Percentiles rank a stretch among this genome's conserved stretches.
Evolutionary conservation across 2,113 vertebrate genomes (phyloP).

Genomic region (Eleginops maclovinus): DNA sequence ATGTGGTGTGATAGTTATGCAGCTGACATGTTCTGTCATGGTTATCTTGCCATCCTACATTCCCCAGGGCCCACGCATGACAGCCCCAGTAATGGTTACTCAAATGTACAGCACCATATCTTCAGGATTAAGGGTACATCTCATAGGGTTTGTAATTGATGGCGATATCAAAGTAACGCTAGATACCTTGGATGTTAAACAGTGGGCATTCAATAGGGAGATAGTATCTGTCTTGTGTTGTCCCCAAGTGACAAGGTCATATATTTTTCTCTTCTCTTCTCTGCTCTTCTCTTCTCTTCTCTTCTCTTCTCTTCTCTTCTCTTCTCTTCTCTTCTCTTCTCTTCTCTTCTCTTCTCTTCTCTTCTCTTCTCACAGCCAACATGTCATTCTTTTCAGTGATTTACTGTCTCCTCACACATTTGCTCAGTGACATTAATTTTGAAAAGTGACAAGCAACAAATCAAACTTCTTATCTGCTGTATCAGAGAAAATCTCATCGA

Average conservation of each 20-base stretch:
- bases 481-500: constrained; percentile 52
- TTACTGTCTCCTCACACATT: constrained; percentile 42
- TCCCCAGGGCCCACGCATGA: constrained; percentile 48
- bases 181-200: constrained; percentile 32
- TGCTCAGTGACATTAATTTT: constrained; percentile 54
- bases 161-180: constrained; percentile 27
- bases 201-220: constrained; percentile 42
- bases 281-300: constrained; percentile 7
- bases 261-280: constrained; percentile 16
- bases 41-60: constrained; percentile 62
- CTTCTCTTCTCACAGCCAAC: not conserved
- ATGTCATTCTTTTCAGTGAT: constrained; percentile 54
- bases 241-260: constrained; percentile 23
- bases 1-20: constrained; percentile 54
- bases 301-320: constrained; percentile 7
- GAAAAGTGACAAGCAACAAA: constrained; percentile 65
- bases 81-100: constrained; percentile 46
- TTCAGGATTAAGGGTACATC: constrained; percentile 41
- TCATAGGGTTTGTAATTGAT: constrained; percentile 52
- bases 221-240: constrained; percentile 28
- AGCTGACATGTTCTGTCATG: constrained; percentile 63
- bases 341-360: no score
- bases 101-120: constrained; percentile 53
- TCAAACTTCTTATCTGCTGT: constrained; percentile 56
- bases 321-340: constrained; percentile 13